Conservation (phyloP, 2,888 invertebrate species). For the Pristionchus exspectatus region DNA sequence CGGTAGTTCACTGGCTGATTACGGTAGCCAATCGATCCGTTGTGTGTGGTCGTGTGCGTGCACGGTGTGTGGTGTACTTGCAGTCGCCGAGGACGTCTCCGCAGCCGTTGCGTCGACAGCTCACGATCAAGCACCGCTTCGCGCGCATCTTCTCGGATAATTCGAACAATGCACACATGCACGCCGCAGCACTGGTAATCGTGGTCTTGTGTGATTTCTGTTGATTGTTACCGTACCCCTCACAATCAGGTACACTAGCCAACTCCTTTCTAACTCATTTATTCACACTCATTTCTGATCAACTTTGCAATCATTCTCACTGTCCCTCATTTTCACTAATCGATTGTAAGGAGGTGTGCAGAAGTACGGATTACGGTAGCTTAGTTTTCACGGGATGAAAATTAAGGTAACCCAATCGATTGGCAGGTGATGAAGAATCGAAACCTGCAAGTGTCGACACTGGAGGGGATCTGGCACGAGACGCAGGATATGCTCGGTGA, state of each 20-base stretch:
- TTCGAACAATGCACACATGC: background rate
- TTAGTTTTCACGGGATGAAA: background rate
- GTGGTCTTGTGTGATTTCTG: background rate
- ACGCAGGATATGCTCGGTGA: slow-evolving; percentile 62
- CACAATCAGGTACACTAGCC: too few species aligned
- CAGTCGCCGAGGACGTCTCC: slow-evolving; percentile 33
- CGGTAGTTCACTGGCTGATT: background rate
- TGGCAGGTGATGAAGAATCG: slow-evolving; percentile 60
- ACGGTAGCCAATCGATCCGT: background rate
- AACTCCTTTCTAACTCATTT: too few species aligned
- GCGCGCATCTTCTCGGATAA: slow-evolving; percentile 21
- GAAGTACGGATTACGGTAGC: background rate
- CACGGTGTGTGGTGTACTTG: slow-evolving; percentile 29
- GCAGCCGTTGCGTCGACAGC: slow-evolving; percentile 2
- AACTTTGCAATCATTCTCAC: background rate
- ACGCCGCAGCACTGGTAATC: background rate
- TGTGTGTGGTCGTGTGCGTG: slow-evolving; percentile 14
- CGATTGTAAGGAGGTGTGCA: background rate
- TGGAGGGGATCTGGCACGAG: slow-evolving; percentile 68
- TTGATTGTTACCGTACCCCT: too few species aligned
- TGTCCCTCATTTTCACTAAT: background rate
- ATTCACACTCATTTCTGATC: background rate
- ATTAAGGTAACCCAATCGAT: slow-evolving; percentile 2
- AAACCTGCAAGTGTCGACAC: slow-evolving; percentile 66
- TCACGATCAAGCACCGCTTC: background rate